These are phyloP conservation scores for Drosophila mettleri DNA, from an alignment of 2,888 invertebrate genomes.

Conservation along the genomic window DNA sequence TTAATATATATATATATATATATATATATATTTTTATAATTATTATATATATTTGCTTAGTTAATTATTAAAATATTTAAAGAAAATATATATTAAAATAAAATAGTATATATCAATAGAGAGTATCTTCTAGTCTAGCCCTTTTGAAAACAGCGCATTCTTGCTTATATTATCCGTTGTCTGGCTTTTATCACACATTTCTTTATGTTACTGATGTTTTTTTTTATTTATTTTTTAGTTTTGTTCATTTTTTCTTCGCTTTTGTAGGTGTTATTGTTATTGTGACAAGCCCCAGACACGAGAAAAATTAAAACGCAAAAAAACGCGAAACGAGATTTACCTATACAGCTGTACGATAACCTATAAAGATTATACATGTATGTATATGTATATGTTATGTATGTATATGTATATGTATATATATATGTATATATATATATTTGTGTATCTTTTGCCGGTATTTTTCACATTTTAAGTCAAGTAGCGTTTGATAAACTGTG, in stretches of 20 bases:
- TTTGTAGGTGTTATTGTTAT: conserved; percentile 44
- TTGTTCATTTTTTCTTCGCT: conserved; percentile 21
- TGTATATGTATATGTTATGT: background rate
- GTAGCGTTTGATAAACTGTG: conserved; percentile 47
- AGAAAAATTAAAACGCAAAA: conserved; percentile 57
- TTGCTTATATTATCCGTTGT: conserved; percentile 11
- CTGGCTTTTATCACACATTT: conserved; percentile 47
- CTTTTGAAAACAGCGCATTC: background rate
- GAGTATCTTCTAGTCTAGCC: background rate
- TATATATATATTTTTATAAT: too few species aligned
- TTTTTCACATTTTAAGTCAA: conserved; percentile 37
- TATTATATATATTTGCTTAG: too few species aligned
- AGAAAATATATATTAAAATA: too few species aligned
- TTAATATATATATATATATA: too few species aligned
- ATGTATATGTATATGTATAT: background rate
- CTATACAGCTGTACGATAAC: conserved; percentile 28
- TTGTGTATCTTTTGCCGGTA: conserved; percentile 12
- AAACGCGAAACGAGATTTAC: conserved; percentile 67
- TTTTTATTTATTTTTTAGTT: conserved; percentile 10
- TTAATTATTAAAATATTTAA: too few species aligned
- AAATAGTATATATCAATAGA: too few species aligned
- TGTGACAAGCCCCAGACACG: conserved; percentile 63
- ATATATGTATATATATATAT: conserved; percentile 3
- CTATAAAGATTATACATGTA: conserved; percentile 1
- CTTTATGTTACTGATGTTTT: conserved; percentile 24